These are phyloP conservation scores for Mylabris sibirica DNA, from an alignment of 2,888 invertebrate genomes.

Conservation along the genomic window DNA sequence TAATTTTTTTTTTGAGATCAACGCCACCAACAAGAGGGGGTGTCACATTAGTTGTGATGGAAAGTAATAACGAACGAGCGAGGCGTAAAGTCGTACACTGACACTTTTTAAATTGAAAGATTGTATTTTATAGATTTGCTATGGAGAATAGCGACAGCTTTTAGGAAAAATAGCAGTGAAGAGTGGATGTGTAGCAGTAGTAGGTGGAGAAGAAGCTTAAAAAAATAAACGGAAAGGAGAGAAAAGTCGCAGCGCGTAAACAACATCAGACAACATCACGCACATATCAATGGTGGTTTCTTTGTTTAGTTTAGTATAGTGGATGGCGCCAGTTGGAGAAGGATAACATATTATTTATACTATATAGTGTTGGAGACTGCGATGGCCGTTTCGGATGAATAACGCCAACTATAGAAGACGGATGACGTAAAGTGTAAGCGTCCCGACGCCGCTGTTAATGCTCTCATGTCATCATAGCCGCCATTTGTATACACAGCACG, in stretches of 20 bases:
- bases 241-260: constrained; percentile 18
- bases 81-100: constrained; percentile 35
- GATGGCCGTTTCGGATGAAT: constrained; percentile 40
- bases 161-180: constrained; percentile 23
- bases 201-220: background rate
- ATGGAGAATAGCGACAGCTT: constrained; percentile 29
- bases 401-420: constrained; percentile 41
- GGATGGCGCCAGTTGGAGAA: constrained; percentile 3
- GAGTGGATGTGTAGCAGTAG: no score
- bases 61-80: constrained; percentile 21
- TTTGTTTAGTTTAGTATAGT: constrained; percentile 5
- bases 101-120: constrained; percentile 42
- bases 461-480: constrained; percentile 45
- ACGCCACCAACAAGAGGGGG: background rate
- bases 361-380: constrained; percentile 17
- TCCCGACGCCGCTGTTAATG: constrained; percentile 47
- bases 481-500: constrained; percentile 46
- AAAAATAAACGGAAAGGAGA: background rate
- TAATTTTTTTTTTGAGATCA: background rate
- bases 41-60: constrained; percentile 2
- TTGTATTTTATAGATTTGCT: constrained; percentile 40
- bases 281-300: constrained; percentile 8
- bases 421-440: constrained; percentile 45
- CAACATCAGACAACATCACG: constrained; percentile 15
- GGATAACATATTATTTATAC: background rate